Base-by-base conservation (phyloP, 2,113 vertebrate species). In the Trematomus loennbergii region DNA sequence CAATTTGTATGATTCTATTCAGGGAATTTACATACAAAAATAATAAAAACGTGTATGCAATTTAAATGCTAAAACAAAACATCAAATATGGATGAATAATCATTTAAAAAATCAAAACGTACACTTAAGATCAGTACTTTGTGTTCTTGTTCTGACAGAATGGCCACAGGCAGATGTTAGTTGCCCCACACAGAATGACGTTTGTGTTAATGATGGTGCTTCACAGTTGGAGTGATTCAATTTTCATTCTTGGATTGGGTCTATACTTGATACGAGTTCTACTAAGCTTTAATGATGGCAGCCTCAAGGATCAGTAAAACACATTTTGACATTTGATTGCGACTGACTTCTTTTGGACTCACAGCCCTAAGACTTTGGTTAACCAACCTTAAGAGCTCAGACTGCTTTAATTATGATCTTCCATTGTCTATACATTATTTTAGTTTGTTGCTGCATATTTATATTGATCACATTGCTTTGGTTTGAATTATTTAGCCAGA, bases 201-300 rank as follows among this genome's bases (percentile, higher is more conserved):
- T 50, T 36, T 69, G 50, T 5, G 10, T 61, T 79, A 72, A 79
- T 79, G 79, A 75, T 63, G 61, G 17, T 15, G 50, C 55, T 53
- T 62, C 59, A 60, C 53, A 75, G 72, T 72, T 17, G 50, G 63
- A 55, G 43, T 0, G 3, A 59, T 49, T 75, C 75, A 4, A 57
- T 75, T 62, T 63, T 40, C 40, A 33, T 70, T 33, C 65, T 43
- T 15, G 1, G 54, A 59, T 64, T 48, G n/a, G 54, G n/a, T 55
- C 55, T 48, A 10, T 43, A 48, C 25, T 50, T 45, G 49, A 62
- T 40, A 33, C 22, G 11, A 60, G 48, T 13, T 12, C 20, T 36
- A 4, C 60, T 9, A 11, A 12, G 20, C 50, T 55, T 61, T 63
- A 29, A 50, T 43, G 62, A 59, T 54, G 57, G 17, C 25, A 54